Evolutionary conservation across 2,888 invertebrate species (phyloP).

Genomic region (Hyposoter didymator): DNA sequence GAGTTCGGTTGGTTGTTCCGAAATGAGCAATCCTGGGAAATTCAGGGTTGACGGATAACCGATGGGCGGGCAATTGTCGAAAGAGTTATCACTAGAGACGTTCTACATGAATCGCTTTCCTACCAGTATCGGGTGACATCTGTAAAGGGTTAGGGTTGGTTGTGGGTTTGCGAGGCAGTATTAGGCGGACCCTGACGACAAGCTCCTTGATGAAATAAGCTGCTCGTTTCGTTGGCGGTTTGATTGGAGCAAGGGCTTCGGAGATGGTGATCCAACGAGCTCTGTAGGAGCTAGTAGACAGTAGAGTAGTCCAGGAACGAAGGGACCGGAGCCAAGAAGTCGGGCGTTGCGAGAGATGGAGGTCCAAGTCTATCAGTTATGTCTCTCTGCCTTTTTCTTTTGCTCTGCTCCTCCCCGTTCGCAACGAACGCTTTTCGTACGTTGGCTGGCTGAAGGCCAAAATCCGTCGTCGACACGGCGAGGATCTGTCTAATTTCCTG

Average conservation of each 20-base stretch:
- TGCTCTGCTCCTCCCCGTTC: conserved; percentile 24
- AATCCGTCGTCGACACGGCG: conserved; percentile 68
- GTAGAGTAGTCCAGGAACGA: conserved; percentile 46
- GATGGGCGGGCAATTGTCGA: not conserved
- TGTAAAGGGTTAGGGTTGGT: conserved; percentile 5
- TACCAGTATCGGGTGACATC: not conserved
- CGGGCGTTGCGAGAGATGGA: conserved; percentile 63
- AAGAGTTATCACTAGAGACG: not conserved
- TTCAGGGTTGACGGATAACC: not conserved
- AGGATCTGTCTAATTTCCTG: conserved; percentile 74
- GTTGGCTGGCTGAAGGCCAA: conserved; percentile 72
- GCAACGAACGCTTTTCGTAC: conserved; percentile 51
- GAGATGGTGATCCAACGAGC: conserved; percentile 48
- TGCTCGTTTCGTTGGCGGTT: conserved; percentile 57
- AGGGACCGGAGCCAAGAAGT: conserved; percentile 69
- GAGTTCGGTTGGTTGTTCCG: not conserved
- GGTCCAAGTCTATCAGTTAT: conserved; percentile 51
- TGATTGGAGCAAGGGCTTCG: conserved; percentile 9
- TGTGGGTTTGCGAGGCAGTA: conserved; percentile 30
- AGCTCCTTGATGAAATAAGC: conserved; percentile 66
- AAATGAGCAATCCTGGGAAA: not conserved
- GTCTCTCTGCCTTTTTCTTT: conserved; percentile 6
- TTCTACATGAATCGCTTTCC: not conserved
- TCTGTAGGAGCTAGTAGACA: conserved; percentile 34
- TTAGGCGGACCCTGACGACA: conserved; percentile 51